A percentile compares a stretch with the other conserved stretches of the same genome.
These are phyloP conservation scores for Vulpes lagopus DNA, from an alignment of 2,113 vertebrate species.

Conservation along the genomic window DNA sequence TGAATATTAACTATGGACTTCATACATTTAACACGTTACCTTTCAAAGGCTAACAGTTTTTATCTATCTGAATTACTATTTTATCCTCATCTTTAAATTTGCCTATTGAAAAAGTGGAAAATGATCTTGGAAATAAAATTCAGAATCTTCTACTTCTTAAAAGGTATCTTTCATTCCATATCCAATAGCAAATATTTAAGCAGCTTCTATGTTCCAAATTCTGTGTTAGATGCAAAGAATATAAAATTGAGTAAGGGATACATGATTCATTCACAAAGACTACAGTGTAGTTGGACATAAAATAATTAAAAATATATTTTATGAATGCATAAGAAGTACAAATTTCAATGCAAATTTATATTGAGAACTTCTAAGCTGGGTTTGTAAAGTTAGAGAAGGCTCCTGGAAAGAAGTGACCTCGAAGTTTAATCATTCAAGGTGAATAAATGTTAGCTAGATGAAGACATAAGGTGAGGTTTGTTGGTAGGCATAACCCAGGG, in stretches of 20 bases:
- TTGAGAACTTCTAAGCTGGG: background rate
- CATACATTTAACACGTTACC: background rate
- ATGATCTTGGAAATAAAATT: slow-evolving; percentile 1
- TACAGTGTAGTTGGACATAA: background rate
- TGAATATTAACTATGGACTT: background rate
- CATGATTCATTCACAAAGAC: background rate
- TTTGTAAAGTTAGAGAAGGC: background rate
- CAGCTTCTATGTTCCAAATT: background rate
- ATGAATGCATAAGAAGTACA: background rate
- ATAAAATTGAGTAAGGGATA: background rate
- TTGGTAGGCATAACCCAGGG: background rate
- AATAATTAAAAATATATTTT: background rate
- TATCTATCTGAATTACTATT: background rate
- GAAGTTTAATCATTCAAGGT: background rate
- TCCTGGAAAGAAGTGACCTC: background rate
- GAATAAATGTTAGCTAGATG: background rate
- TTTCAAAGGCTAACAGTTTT: background rate
- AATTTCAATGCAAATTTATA: background rate
- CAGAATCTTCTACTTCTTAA: background rate
- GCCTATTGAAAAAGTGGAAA: background rate
- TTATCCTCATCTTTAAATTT: background rate
- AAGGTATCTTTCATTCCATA: background rate
- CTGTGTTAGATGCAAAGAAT: background rate
- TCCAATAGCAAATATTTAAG: background rate
- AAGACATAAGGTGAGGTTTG: background rate